Percentiles rank a stretch among this genome's conserved stretches.
Evolutionary conservation across 1,140 invertebrate genomes (phyloP).

Genomic region (Drosophila funebris): DNA sequence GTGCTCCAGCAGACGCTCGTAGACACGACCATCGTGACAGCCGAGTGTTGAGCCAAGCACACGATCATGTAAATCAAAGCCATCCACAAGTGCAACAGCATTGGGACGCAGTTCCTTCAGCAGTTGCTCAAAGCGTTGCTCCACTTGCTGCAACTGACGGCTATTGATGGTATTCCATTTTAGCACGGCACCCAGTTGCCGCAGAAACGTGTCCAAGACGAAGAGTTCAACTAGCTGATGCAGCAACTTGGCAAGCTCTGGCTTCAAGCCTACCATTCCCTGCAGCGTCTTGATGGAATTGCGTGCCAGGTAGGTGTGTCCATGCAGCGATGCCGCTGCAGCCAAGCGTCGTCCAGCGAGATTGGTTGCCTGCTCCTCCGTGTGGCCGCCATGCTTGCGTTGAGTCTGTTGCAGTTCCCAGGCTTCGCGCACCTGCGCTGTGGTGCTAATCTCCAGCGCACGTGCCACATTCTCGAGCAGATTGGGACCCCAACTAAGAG

Average conservation of each 20-base stretch:
- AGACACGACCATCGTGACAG: slow-evolving; percentile 95
- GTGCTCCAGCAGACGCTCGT: slow-evolving; percentile 93
- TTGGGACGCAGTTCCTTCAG: slow-evolving; percentile 90
- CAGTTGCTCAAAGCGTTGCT: slow-evolving; percentile 88
- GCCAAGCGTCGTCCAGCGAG: slow-evolving; percentile 90
- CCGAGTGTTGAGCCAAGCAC: slow-evolving; percentile 93
- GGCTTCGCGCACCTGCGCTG: slow-evolving; percentile 88
- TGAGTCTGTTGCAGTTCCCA: slow-evolving; percentile 84
- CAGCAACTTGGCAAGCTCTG: slow-evolving; percentile 86
- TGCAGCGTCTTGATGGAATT: slow-evolving; percentile 81
- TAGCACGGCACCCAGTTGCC: slow-evolving; percentile 89
- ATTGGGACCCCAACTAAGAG: slow-evolving; percentile 45
- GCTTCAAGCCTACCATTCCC: slow-evolving; percentile 84
- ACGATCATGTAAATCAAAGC: slow-evolving; percentile 94
- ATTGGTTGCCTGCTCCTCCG: slow-evolving; percentile 92
- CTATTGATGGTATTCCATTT: slow-evolving; percentile 87
- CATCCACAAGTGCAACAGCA: slow-evolving; percentile 94
- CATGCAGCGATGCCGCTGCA: slow-evolving; percentile 90
- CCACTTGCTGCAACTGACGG: slow-evolving; percentile 87
- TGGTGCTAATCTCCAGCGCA: slow-evolving; percentile 83
- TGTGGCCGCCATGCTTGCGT: slow-evolving; percentile 85
- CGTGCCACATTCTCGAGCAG: slow-evolving; percentile 45
- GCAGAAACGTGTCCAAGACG: slow-evolving; percentile 89
- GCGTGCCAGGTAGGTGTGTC: slow-evolving; percentile 89
- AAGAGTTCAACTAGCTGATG: slow-evolving; percentile 90